Conservation (phyloP, 2,113 vertebrate genomes). For the Trematocara marginatum region DNA sequence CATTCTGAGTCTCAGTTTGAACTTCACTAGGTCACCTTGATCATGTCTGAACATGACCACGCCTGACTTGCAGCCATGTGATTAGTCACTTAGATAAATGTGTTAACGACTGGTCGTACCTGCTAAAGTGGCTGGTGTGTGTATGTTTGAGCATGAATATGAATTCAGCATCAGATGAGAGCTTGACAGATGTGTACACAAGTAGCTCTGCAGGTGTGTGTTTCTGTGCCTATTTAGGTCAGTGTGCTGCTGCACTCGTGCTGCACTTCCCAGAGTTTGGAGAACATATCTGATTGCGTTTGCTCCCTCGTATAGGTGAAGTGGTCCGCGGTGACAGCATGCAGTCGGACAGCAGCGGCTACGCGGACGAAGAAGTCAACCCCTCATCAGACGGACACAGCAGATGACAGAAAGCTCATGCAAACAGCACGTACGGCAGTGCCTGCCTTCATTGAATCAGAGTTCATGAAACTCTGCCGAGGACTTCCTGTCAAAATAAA, state of each 20-base stretch:
- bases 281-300: background rate
- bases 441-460: background rate
- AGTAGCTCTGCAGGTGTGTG: background rate
- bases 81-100: rapidly evolving
- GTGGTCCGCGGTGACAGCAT: conserved; percentile 68
- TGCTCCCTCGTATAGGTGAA: conserved; percentile 39
- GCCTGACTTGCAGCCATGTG: background rate
- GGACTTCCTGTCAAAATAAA: background rate
- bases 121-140: background rate
- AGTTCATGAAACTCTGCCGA: background rate
- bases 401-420: background rate
- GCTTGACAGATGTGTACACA: background rate
- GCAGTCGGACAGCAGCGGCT: conserved; percentile 78
- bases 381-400: background rate
- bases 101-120: background rate
- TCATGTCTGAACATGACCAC: background rate
- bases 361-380: conserved; percentile 63
- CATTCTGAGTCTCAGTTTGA: background rate
- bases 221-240: background rate
- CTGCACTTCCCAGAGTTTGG: background rate
- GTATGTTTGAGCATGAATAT: background rate
- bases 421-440: background rate
- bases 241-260: background rate
- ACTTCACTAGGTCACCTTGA: background rate
- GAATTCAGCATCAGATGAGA: background rate